Evolutionary conservation across 2,113 vertebrate genomes (phyloP).

Genomic region (Gallinago media): DNA sequence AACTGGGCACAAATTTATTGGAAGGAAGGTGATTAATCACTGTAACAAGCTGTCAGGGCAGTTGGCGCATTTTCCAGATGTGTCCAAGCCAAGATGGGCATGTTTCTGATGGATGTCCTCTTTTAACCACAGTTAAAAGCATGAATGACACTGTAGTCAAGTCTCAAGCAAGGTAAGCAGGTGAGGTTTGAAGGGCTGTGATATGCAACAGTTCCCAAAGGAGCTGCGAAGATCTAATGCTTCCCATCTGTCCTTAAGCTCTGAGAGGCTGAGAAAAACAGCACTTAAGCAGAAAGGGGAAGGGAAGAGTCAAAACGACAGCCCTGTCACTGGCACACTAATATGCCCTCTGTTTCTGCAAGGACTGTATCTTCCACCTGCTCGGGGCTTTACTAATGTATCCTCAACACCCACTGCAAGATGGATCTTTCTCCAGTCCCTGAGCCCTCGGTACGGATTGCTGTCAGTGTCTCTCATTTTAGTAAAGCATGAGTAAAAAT

Average conservation of each 20-base stretch:
- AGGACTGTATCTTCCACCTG: neutral
- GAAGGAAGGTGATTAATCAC: slow-evolving; percentile 47
- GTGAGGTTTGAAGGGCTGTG: slow-evolving; percentile 28
- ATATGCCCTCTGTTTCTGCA: neutral
- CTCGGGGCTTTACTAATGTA: neutral
- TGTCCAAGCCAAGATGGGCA: neutral
- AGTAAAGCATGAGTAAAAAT: neutral
- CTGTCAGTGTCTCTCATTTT: neutral
- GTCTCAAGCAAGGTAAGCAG: neutral
- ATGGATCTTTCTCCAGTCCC: neutral
- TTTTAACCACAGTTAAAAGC: neutral
- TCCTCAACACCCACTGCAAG: neutral
- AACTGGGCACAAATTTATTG: slow-evolving; percentile 30
- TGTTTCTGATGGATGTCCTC: neutral
- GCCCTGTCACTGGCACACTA: rapidly evolving
- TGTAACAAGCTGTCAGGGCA: neutral
- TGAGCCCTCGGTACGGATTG: neutral
- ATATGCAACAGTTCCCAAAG: slow-evolving; percentile 26
- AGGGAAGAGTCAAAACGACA: slow-evolving; percentile 5
- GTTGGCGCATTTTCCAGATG: slow-evolving; percentile 1
- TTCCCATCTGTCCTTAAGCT: slow-evolving; percentile 46
- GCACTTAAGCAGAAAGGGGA: neutral
- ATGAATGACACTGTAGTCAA: neutral
- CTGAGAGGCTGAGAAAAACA: slow-evolving; percentile 18
- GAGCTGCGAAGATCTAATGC: slow-evolving; percentile 38